Conservation (phyloP, 2,797 vertebrate species). For the Eremophila alpestris region DNA sequence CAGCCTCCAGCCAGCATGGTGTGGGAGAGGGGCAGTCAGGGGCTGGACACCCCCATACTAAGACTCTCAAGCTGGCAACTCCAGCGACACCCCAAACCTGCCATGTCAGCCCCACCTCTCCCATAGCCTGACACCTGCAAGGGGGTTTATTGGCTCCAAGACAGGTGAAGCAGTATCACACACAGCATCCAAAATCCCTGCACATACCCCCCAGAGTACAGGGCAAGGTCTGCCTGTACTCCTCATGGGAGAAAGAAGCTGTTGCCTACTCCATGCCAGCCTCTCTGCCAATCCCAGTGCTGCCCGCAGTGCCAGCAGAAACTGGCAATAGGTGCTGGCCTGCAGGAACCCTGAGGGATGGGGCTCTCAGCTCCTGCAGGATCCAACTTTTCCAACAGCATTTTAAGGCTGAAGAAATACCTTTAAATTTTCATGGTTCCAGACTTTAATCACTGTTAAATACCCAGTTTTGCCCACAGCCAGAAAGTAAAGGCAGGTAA, state of each 20-base stretch:
- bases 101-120: background rate
- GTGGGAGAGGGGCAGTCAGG: background rate
- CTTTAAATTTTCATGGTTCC: background rate
- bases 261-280: background rate
- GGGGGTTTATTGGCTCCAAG: fast-evolving
- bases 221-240: background rate
- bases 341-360: background rate
- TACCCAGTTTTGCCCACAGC: background rate
- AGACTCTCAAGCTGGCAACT: background rate
- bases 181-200: background rate
- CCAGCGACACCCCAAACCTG: background rate
- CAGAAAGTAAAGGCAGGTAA: background rate
- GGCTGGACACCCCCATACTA: background rate
- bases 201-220: fast-evolving
- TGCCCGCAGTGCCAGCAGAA: background rate
- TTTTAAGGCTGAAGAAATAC: background rate
- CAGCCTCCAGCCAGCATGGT: fast-evolving
- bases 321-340: background rate
- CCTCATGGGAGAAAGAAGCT: background rate
- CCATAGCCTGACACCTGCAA: background rate
- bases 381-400: background rate
- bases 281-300: background rate
- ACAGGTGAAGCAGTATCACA: background rate
- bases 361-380: background rate
- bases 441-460: background rate